A percentile compares a stretch with the other conserved stretches of the same genome.
Evolutionary conservation across 2,797 vertebrate species (phyloP).

Genomic region (Lerista edwardsae): DNA sequence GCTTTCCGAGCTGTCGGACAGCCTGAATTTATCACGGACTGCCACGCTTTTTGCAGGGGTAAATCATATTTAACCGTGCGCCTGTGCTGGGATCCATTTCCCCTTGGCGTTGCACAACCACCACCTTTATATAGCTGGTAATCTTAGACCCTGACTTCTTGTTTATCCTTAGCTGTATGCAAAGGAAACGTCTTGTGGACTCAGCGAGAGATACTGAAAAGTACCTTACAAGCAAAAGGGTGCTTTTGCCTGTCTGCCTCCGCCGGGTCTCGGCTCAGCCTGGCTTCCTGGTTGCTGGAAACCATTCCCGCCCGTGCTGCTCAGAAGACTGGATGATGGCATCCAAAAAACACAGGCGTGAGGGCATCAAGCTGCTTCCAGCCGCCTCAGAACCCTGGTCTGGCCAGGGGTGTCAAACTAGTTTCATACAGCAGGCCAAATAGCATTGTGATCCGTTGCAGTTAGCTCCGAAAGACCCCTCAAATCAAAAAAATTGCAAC

Average conservation of each 20-base stretch:
- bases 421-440: no score
- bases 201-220: background rate
- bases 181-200: background rate
- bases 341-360: background rate
- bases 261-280: no score
- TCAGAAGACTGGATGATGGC: background rate
- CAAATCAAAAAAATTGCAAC: no score
- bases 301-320: no score
- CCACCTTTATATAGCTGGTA: conserved; percentile 13
- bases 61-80: background rate
- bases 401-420: no score
- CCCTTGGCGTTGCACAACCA: background rate
- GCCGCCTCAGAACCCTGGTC: no score
- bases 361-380: no score
- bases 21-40: background rate
- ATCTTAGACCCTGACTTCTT: background rate
- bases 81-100: background rate
- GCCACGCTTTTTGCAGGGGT: background rate
- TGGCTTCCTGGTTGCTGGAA: background rate
- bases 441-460: no score
- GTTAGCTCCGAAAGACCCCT: no score
- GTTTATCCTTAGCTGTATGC: background rate
- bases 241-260: no score
- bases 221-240: background rate
- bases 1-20: background rate